Conservation (phyloP, 2,888 invertebrate genomes). For the Napeogenes inachia region DNA sequence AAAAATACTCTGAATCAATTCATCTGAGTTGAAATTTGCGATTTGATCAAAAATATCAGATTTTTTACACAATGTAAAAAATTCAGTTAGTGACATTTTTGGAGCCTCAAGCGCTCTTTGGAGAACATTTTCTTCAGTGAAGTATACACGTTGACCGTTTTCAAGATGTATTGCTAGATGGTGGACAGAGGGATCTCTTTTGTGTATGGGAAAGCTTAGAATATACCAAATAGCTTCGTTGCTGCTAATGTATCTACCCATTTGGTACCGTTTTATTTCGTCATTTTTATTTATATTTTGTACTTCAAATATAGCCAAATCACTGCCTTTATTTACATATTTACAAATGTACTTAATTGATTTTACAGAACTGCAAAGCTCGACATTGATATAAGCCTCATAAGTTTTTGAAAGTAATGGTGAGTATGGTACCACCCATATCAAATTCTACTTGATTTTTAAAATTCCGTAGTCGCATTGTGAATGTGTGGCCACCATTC, state of each 20-base stretch:
- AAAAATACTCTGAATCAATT: no score
- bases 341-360: neutral
- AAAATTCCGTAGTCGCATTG: slow-evolving; percentile 21
- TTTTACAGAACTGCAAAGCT: no score
- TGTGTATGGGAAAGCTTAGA: neutral
- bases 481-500: slow-evolving; percentile 24
- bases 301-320: slow-evolving; percentile 14
- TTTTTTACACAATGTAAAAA: slow-evolving; percentile 14
- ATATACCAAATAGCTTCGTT: slow-evolving; percentile 27
- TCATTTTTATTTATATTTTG: slow-evolving; percentile 23
- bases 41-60: slow-evolving; percentile 18
- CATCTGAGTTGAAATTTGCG: no score
- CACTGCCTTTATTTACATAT: slow-evolving; percentile 6
- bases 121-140: slow-evolving; percentile 22
- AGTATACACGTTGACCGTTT: slow-evolving; percentile 27
- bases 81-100: slow-evolving; percentile 24
- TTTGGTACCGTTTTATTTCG: slow-evolving; percentile 23
- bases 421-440: slow-evolving; percentile 24
- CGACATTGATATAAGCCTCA: no score
- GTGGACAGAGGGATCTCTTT: no score
- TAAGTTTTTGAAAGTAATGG: no score
- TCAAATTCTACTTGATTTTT: slow-evolving; percentile 22
- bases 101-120: slow-evolving; percentile 19
- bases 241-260: slow-evolving; percentile 8
- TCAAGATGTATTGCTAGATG: slow-evolving; percentile 5